These are phyloP conservation scores for Drosophila histrio DNA, from an alignment of 2,888 invertebrate genomes.

Conservation along the genomic window DNA sequence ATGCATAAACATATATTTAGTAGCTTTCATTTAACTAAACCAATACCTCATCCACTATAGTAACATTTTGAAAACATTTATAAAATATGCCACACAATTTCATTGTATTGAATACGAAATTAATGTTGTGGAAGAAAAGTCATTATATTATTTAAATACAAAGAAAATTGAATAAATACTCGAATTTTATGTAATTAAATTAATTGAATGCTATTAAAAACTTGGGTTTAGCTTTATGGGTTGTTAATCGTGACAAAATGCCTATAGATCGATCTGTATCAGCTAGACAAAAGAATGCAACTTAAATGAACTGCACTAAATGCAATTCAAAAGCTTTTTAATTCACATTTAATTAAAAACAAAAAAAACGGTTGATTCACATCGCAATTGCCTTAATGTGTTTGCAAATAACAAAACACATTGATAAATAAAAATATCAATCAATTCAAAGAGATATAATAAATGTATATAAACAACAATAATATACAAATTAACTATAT, in stretches of 20 bases:
- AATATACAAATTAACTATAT: conserved; percentile 45
- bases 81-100: no score
- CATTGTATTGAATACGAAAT: neutral
- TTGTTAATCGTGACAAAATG: neutral
- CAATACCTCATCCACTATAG: no score
- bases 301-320: conserved; percentile 1
- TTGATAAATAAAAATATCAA: conserved; percentile 33
- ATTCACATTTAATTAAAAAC: conserved; percentile 29
- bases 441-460: conserved; percentile 22
- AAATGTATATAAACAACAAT: conserved; percentile 22
- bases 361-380: conserved; percentile 17
- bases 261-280: neutral
- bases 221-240: no score
- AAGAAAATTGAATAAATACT: no score
- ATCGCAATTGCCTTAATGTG: conserved; percentile 31
- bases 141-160: no score
- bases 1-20: no score
- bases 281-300: neutral
- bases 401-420: conserved; percentile 5
- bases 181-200: no score
- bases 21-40: no score
- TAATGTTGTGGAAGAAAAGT: neutral
- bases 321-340: conserved; percentile 10
- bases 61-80: no score
- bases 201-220: neutral